Conservation (phyloP, 2,888 invertebrate genomes). For the Stictocephala bisonia region DNA sequence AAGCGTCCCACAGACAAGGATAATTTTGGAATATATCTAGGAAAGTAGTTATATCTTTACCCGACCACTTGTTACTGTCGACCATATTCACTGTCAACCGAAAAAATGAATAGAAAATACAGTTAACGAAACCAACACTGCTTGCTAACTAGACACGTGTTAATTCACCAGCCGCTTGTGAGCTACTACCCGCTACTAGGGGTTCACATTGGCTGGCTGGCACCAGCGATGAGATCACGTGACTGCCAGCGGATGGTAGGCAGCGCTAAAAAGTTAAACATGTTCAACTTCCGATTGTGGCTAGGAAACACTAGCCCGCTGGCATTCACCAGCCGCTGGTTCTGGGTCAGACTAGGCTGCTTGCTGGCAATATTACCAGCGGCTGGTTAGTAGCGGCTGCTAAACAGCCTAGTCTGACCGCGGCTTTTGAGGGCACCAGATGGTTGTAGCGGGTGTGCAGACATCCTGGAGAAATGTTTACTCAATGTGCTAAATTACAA, state of each 20-base stretch:
- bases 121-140: background rate
- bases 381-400: conserved; percentile 9
- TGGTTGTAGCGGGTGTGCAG: no score
- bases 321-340: conserved; percentile 23
- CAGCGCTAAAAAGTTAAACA: conserved; percentile 18
- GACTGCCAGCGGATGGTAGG: conserved; percentile 20
- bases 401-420: conserved; percentile 20
- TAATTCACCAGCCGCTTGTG: conserved; percentile 23
- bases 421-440: no score
- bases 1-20: conserved; percentile 16
- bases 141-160: background rate
- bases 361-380: conserved; percentile 25
- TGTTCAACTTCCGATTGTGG: background rate
- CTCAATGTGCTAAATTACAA: no score
- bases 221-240: conserved; percentile 19
- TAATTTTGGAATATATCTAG: conserved; percentile 33
- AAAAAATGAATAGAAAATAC: conserved; percentile 10
- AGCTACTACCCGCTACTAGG: conserved; percentile 19
- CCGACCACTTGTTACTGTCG: conserved; percentile 33
- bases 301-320: conserved; percentile 12
- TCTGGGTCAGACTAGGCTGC: conserved; percentile 29
- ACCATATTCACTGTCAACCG: conserved; percentile 26
- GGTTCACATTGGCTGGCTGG: conserved; percentile 19
- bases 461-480: no score
- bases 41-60: conserved; percentile 3